Conservation (phyloP, 2,888 invertebrate species). For the Melanargia galathea region DNA sequence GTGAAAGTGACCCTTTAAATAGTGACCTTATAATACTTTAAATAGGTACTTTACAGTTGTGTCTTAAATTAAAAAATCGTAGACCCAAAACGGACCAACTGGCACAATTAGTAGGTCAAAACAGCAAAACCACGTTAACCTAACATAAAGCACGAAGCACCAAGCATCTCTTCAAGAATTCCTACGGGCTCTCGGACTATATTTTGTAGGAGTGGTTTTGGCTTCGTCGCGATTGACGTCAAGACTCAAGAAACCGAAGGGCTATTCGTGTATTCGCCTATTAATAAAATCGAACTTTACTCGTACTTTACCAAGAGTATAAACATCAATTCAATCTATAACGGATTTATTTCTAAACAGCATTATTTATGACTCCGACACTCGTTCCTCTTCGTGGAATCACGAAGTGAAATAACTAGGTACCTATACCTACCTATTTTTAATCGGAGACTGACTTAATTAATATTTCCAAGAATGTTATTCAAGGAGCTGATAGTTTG, state of each 20-base stretch:
- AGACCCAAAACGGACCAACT: too few species aligned
- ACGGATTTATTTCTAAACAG: constrained; percentile 27
- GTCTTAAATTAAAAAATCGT: too few species aligned
- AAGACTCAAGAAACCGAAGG: constrained; percentile 61
- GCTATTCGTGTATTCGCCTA: constrained; percentile 68
- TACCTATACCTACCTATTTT: neutral
- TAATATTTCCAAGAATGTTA: neutral
- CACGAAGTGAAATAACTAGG: neutral
- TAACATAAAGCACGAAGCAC: too few species aligned
- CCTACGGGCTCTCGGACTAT: constrained; percentile 45
- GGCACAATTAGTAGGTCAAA: too few species aligned
- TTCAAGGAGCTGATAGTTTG: neutral
- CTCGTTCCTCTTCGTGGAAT: neutral
- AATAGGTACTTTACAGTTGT: too few species aligned
- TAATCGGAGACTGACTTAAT: neutral
- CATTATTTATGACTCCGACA: constrained; percentile 18
- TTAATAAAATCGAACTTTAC: constrained; percentile 61
- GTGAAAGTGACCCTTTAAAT: too few species aligned
- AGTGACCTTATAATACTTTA: too few species aligned
- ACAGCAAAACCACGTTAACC: too few species aligned
- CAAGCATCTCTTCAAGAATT: neutral
- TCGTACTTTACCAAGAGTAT: constrained; percentile 30
- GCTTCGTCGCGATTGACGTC: constrained; percentile 60
- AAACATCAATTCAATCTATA: constrained; percentile 25
- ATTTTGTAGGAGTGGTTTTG: constrained; percentile 54